Conservation (phyloP, 2,888 invertebrate genomes). For the Lithophane semibrunnea region DNA sequence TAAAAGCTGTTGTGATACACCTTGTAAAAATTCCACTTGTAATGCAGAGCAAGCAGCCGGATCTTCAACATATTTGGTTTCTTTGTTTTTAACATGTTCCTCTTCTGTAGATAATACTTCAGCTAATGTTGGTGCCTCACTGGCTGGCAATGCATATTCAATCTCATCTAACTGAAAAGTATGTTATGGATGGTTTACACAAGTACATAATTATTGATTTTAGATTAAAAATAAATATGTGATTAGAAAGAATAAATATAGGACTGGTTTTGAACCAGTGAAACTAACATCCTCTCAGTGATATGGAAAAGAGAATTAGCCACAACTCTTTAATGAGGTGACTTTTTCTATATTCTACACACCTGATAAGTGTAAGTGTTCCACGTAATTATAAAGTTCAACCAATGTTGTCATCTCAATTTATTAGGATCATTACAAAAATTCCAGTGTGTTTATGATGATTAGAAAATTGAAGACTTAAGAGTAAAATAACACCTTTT, state of each 20-base stretch:
- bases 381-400: not conserved
- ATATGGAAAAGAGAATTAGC: not conserved
- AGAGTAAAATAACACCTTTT: no score
- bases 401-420: not conserved
- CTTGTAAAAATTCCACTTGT: constrained; percentile 93
- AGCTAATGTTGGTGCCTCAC: constrained; percentile 86
- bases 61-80: constrained; percentile 74
- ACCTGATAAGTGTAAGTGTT: not conserved
- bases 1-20: constrained; percentile 96
- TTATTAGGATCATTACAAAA: not conserved
- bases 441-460: not conserved
- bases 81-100: constrained; percentile 69
- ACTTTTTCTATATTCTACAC: not conserved
- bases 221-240: not conserved
- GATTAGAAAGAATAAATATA: not conserved
- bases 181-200: constrained; percentile 15
- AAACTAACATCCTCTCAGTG: not conserved
- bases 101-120: constrained; percentile 83
- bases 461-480: not conserved
- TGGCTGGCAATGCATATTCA: constrained; percentile 87
- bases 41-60: constrained; percentile 83
- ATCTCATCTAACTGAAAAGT: constrained; percentile 85
- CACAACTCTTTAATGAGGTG: not conserved
- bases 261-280: not conserved
- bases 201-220: not conserved